phyloP scores from a whole-genome alignment of 2,797 vertebrate genomes.

The Hemitrygon akajei region DNA sequence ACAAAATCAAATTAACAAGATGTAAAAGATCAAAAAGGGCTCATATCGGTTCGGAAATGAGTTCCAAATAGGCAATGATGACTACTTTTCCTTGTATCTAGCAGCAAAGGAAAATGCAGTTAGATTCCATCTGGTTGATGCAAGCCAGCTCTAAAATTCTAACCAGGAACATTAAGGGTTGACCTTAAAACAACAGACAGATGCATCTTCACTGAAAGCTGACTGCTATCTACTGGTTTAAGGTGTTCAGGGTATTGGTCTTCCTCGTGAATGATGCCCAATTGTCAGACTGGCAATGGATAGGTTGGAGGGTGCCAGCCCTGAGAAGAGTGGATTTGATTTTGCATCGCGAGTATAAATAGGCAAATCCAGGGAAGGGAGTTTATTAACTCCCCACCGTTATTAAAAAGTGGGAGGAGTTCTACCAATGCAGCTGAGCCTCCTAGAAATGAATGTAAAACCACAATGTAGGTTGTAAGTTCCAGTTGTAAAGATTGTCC shows the following conservation, averaged over 20 bases:
- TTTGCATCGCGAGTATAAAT: not conserved
- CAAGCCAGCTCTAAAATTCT: not conserved
- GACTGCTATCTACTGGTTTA: not conserved
- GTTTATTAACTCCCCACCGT: not conserved
- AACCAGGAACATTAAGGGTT: not conserved
- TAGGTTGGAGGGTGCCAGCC: not conserved
- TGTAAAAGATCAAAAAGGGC: not conserved
- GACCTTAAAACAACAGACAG: not conserved
- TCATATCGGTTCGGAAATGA: not conserved
- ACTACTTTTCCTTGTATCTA: not conserved
- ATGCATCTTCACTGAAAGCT: not conserved
- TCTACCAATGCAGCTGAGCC: not conserved
- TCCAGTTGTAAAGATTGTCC: not conserved
- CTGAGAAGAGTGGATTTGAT: not conserved
- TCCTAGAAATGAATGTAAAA: rapidly evolving
- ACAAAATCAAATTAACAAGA: not conserved
- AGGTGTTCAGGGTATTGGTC: not conserved
- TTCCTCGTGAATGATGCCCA: not conserved
- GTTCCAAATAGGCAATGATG: not conserved
- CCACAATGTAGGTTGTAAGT: not conserved
- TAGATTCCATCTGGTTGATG: not conserved
- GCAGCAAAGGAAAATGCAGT: not conserved
- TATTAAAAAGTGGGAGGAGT: not conserved
- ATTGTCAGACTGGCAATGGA: not conserved
- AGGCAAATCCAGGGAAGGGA: not conserved